Evolutionary conservation across 2,113 vertebrate genomes (phyloP).

Genomic region (Corapipo altera): DNA sequence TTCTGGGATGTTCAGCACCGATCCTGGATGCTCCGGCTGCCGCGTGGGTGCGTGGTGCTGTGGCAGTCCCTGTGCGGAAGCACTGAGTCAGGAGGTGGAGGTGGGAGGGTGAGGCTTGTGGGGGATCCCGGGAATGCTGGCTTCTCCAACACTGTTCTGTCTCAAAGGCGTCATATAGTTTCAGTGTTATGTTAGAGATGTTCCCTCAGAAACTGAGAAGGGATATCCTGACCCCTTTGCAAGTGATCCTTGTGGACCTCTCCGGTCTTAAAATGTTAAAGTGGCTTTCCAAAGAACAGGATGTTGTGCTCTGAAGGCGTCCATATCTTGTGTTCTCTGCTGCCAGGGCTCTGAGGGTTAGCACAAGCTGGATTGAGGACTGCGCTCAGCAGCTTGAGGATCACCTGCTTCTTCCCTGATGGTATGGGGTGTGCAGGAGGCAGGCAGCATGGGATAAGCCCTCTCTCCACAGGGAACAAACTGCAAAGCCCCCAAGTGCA

Average conservation of each 20-base stretch:
- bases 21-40: not conserved
- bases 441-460: not conserved
- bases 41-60: not conserved
- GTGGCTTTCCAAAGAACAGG: not conserved
- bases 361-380: not conserved
- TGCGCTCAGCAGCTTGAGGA: not conserved
- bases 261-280: not conserved
- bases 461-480: rapidly evolving
- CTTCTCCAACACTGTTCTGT: not conserved
- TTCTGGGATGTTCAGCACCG: not conserved
- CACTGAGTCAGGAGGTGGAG: not conserved
- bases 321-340: rapidly evolving
- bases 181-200: not conserved
- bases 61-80: not conserved
- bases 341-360: not conserved
- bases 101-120: not conserved
- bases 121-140: not conserved
- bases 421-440: not conserved
- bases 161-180: not conserved
- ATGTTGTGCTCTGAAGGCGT: rapidly evolving
- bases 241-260: not conserved
- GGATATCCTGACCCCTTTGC: not conserved
- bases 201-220: not conserved
- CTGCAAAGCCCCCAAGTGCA: not conserved
- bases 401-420: not conserved